Base-by-base conservation (phyloP, 2,888 invertebrate species). In the Galeruca laticollis region DNA sequence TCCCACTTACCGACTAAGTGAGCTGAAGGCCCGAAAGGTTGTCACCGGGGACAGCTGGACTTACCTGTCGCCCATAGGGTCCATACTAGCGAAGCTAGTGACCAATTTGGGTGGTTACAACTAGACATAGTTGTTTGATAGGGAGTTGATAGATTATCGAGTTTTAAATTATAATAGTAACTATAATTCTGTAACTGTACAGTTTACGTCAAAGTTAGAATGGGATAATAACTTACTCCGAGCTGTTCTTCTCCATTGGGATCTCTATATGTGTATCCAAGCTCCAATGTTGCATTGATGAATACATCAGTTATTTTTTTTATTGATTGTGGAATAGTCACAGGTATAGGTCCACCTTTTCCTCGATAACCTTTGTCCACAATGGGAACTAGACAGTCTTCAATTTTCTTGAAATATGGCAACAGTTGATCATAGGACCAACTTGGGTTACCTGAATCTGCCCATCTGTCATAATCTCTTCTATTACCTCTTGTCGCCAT, bases 391-490 rank as follows among this genome's bases (percentile, higher is more conserved):
- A 82, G 84, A n/a, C 78, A 76, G 68, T 84, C 82, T 76, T 86
- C 86, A 2, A 83, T 78, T 76, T 84, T 84, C 54, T 81, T 76
- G 71, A 85, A 86, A 71, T 85, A 85, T 0, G 84, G 88, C 4
- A 89, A 79, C 0, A 89, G 84, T 3, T 85, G 84, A 49, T 83
- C 73, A 76, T 82, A 86, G 4, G 82, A 79, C 90, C 90, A 90
- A 1, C 90, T 90, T 6, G 84, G 83, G 72, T 88, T 88, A 11
- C 89, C 90, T 63, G 85, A 79, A 9, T 80, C 82, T 54, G 86
- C 88, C 90, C 90, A 94, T 40, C 88, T 85, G 79, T 95, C 91
- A 85, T 92, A 95, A 79, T 95, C 93, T 10, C 86, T 84, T 1
- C 88, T 89, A 79, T 90, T 88, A 0, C 90, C 90, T 60, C 90